Percentiles rank a stretch among this genome's conserved stretches.
phyloP scores from a whole-genome alignment of 2,797 vertebrate genomes.

The Rachycentron canadum region DNA sequence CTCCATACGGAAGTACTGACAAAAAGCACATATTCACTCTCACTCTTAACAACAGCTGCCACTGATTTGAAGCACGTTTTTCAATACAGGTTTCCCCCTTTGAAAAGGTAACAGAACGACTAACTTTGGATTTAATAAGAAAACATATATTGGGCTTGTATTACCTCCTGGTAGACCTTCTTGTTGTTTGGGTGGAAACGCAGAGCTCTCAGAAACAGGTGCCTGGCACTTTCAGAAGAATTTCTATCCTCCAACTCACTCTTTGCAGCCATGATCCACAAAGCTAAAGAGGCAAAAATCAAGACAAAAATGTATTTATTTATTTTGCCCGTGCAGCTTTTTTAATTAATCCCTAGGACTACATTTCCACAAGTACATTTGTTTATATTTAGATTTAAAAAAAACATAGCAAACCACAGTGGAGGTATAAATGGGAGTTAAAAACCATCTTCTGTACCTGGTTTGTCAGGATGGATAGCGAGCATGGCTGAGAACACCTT shows the following conservation, averaged over 20 bases:
- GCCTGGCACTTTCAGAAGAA: conserved; percentile 94
- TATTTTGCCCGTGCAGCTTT: neutral
- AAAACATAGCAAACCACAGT: neutral
- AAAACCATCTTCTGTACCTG: conserved; percentile 86
- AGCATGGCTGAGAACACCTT: conserved; percentile 94
- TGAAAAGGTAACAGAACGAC: neutral
- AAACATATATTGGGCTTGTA: neutral
- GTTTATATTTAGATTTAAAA: neutral
- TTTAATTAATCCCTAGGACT: neutral
- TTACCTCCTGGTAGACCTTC: conserved; percentile 96
- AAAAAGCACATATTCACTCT: neutral
- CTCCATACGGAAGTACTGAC: conserved; percentile 98
- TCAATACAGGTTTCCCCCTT: neutral
- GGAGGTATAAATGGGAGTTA: neutral
- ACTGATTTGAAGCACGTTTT: neutral
- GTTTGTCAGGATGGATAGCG: conserved; percentile 95
- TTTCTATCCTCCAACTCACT: conserved; percentile 94
- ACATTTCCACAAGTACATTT: neutral
- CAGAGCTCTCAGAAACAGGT: conserved; percentile 94
- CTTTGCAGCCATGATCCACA: conserved; percentile 99
- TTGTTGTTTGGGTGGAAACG: conserved; percentile 94
- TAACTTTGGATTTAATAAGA: neutral
- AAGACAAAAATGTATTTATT: neutral
- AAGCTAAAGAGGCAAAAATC: conserved; percentile 71
- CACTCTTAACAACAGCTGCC: neutral